phyloP scores from a whole-genome alignment of 2,888 invertebrate species.

The Mesodorylaimus sp. region DNA sequence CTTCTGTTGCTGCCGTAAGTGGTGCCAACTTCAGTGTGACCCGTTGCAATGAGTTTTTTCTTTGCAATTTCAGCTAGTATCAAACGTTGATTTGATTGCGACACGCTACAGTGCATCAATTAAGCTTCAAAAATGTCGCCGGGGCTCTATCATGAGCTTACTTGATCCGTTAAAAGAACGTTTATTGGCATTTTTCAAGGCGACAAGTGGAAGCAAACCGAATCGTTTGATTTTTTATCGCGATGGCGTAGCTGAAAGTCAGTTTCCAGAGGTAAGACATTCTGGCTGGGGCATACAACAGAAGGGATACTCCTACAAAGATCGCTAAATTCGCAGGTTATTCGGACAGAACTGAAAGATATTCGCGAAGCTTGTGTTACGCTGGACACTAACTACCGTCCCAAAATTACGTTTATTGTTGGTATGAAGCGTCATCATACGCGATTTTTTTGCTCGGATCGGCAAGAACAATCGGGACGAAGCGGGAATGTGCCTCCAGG shows the following conservation, averaged over 20 bases:
- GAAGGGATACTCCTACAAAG: neutral
- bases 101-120: neutral
- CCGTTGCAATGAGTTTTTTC: too few relatives aligned
- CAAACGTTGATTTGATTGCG: neutral
- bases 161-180: constrained; percentile 8
- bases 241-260: constrained; percentile 17
- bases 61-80: too few relatives aligned
- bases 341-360: constrained; percentile 15
- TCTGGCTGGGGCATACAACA: neutral
- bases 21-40: too few relatives aligned
- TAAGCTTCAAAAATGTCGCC: neutral
- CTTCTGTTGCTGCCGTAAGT: constrained; percentile 44
- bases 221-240: constrained; percentile 17
- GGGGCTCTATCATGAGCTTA: neutral
- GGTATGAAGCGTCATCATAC: constrained; percentile 22
- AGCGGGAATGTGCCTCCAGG: constrained; percentile 19
- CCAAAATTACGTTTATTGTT: constrained; percentile 20
- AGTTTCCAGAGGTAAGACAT: constrained; percentile 13
- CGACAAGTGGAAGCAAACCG: constrained; percentile 12
- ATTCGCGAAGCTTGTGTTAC: constrained; percentile 13
- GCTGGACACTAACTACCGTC: constrained; percentile 9
- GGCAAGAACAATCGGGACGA: constrained; percentile 6
- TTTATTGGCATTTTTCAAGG: neutral
- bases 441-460: constrained; percentile 14
- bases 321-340: constrained; percentile 6